phyloP scores from a whole-genome alignment of 2,888 invertebrate species.

The Entomobrya proxima region DNA sequence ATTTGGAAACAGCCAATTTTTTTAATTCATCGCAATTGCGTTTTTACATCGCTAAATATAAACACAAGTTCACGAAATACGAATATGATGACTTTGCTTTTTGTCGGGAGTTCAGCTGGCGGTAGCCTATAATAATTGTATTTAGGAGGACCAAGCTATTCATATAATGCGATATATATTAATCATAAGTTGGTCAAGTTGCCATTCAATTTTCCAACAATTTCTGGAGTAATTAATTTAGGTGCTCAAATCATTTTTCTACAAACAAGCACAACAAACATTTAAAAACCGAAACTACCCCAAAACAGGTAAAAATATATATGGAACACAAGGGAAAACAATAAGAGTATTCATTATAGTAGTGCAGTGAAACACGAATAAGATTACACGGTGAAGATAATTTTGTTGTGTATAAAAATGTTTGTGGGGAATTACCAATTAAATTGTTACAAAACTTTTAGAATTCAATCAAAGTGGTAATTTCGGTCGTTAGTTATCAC shows the following conservation, averaged over 20 bases:
- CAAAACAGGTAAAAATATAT: background rate
- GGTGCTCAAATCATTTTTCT: background rate
- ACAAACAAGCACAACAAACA: background rate
- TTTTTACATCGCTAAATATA: too few species aligned
- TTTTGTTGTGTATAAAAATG: constrained; percentile 15
- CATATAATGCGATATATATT: too few species aligned
- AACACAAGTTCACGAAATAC: too few species aligned
- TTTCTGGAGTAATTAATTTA: background rate
- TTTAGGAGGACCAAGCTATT: too few species aligned
- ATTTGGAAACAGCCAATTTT: too few species aligned
- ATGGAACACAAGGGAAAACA: background rate
- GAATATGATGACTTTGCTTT: too few species aligned
- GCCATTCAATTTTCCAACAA: too few species aligned
- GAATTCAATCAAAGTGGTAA: constrained; percentile 57
- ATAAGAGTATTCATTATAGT: background rate
- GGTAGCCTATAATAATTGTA: too few species aligned
- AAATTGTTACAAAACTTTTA: constrained; percentile 19
- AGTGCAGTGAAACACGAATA: constrained; percentile 15
- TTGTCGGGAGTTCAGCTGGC: too few species aligned
- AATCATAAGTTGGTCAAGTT: too few species aligned
- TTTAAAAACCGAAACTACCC: background rate
- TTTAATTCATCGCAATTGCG: too few species aligned
- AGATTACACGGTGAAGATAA: background rate
- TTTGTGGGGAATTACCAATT: constrained; percentile 57
- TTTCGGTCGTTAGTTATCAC: constrained; percentile 68